Evolutionary conservation across 2,797 vertebrate genomes (phyloP), one percentile per base, ranked within the genome.

Genomic region (Pempheris klunzingeri): DNA sequence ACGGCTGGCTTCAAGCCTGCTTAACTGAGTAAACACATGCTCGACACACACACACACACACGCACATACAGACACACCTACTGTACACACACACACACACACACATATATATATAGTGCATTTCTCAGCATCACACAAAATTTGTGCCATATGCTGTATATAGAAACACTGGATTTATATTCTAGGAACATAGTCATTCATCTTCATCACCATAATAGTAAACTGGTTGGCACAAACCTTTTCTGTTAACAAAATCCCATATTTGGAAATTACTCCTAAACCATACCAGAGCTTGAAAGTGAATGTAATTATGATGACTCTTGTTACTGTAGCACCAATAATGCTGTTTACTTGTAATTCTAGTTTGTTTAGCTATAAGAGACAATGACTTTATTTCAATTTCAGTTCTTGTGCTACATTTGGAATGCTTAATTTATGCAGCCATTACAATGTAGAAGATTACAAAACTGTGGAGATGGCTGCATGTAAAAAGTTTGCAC

Each of bases 1-100:
- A 61, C 12, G 57, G 65, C 81, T 75, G 90, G 66, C 82, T 67
- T 80, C 32, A 47, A 73, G 85, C 76, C 84, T 46, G 64, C 84
- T 79, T 39, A 14, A 54, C 79, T 63, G 24, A 79, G 61, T 74
- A 82, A 86, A 87, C 81, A 84, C 65, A 78, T 80, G 44, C 52
- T 58, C 4, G 6, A 41, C 4, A 36, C 49, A 53, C 18, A 62
- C 24, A 36, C 36, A 58, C 13, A 43, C 10, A n/a, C 30, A 68
- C 43, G 41, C 32, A 59, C 30, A 65, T 14, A 71, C 22, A 54
- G 11, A 60, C 38, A 47, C 73, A 49, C 57, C 17, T 20, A 58
- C 26, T 30, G 17, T 15, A 55, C n/a, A 74, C 38, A 74, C 15
- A 60, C 60, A 44, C 57, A 63, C 54, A 58, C 30, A 70, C 11